A percentile compares a stretch with the other conserved stretches of the same genome.
Conservation (phyloP, 2,888 invertebrate genomes). For the Cheilosia vernalis region DNA sequence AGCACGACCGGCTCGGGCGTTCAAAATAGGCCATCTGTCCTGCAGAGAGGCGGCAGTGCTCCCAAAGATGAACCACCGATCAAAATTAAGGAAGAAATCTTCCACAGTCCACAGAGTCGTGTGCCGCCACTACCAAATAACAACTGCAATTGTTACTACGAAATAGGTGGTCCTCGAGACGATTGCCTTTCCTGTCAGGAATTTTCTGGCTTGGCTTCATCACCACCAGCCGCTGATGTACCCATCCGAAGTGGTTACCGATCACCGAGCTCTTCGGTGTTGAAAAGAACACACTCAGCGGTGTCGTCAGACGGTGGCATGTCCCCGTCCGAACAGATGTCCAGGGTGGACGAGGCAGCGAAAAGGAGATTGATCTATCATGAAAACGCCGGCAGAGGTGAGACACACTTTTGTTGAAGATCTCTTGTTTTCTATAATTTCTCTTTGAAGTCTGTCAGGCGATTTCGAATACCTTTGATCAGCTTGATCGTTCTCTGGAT, state of each 20-base stretch:
- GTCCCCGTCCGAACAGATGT: conserved; percentile 41
- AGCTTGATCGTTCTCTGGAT: conserved; percentile 80
- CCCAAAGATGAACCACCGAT: conserved; percentile 38
- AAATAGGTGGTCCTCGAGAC: conserved; percentile 56
- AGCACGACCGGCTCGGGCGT: conserved; percentile 45
- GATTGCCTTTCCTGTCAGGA: conserved; percentile 66
- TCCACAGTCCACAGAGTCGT: conserved; percentile 73
- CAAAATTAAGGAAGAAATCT: conserved; percentile 71
- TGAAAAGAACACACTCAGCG: conserved; percentile 63
- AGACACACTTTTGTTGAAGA: background rate
- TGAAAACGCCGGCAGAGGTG: conserved; percentile 63
- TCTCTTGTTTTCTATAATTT: background rate
- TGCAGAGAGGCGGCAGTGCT: conserved; percentile 60
- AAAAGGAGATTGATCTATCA: conserved; percentile 69
- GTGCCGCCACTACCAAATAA: conserved; percentile 76
- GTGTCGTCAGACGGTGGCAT: conserved; percentile 50
- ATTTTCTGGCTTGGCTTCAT: conserved; percentile 55
- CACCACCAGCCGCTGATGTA: conserved; percentile 51
- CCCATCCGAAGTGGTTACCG: conserved; percentile 40
- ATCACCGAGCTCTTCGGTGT: conserved; percentile 49
- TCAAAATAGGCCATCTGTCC: conserved; percentile 71
- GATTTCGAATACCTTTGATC: conserved; percentile 80
- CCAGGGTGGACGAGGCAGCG: conserved; percentile 37
- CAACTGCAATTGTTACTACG: conserved; percentile 75
- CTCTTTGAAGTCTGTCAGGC: conserved; percentile 79